Percentiles rank a stretch among this genome's conserved stretches.
phyloP scores from a whole-genome alignment of 2,888 invertebrate genomes.

The Caenorhabditis doughertyi region DNA sequence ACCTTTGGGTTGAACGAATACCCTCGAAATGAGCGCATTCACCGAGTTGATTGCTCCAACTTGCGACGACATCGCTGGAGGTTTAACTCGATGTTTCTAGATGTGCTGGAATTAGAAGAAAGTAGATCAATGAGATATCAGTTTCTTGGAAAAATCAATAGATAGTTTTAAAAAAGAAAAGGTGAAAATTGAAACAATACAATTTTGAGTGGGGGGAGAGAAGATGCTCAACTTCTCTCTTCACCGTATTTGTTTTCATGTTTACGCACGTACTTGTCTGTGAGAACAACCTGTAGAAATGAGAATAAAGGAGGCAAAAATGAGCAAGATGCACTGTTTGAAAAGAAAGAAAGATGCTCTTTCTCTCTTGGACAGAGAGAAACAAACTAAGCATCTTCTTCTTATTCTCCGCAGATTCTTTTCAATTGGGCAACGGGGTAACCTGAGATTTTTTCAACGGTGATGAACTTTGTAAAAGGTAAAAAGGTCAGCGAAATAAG shows the following conservation, averaged over 20 bases:
- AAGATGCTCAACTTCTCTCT: conserved; percentile 13
- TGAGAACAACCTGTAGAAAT: conserved; percentile 46
- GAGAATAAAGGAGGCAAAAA: conserved; percentile 6
- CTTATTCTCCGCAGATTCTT: conserved; percentile 8
- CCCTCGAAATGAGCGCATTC: conserved; percentile 78
- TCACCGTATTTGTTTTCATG: conserved; percentile 19
- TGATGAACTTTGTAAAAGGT: conserved; percentile 5
- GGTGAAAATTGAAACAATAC: conserved; percentile 42
- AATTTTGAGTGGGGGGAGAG: conserved; percentile 28
- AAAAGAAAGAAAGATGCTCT: conserved; percentile 18
- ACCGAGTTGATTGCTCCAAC: conserved; percentile 80
- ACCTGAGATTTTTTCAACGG: conserved; percentile 45
- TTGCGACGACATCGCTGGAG: conserved; percentile 74
- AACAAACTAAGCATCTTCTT: neutral
- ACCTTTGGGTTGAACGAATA: conserved; percentile 82
- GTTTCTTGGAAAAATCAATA: conserved; percentile 20
- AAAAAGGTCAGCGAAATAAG: neutral
- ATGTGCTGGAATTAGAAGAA: conserved; percentile 23
- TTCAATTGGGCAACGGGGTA: conserved; percentile 42
- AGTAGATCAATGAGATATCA: neutral
- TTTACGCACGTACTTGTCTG: conserved; percentile 55
- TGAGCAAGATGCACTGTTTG: conserved; percentile 29
- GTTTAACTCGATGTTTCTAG: conserved; percentile 32
- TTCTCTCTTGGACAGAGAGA: neutral
- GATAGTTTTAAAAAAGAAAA: conserved; percentile 18